Base-by-base conservation (phyloP, 2,888 invertebrate genomes). In the Amphimallon solstitiale region DNA sequence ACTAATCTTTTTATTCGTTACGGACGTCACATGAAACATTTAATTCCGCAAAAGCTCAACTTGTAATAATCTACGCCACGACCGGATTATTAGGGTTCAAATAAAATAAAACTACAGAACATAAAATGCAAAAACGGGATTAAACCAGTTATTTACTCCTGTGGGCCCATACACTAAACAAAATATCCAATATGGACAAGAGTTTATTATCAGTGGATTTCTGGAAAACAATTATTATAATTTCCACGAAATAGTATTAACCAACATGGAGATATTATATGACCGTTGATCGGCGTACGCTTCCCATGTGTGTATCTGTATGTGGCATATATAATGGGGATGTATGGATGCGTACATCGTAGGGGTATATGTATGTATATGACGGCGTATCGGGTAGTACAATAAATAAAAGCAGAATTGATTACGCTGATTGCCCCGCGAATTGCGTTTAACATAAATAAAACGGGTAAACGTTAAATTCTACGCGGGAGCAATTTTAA, bases 371-470 rank as follows among this genome's bases (percentile, higher is more conserved):
- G 19, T 17, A 23, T 54, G 15, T n/a, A 15, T 12, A 29, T 10
- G 43, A 15, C 37, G 21, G 52, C n/a, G 23, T 43, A 43, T 43
- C 19, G 29, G 56, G 56, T 43, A 59, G 56, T 43, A 59, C 56
- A 59, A 67, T 67, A 67, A 67, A 67, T 67, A 81, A 81, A 81
- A 80, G 79, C 80, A 76, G 81, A 81, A 81, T 81, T 81, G 81
- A 81, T 81, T 81, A 81, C 79, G 80, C 78, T 81, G 81, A 81
- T 81, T 81, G 81, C 79, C 78, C 76, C 76, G 75, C 78, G 67
- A 74, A 74, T 74, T 76, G 77, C 79, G 79, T 80, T 80, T 81
- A 80, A 79, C 79, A 79, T 80, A 80, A 80, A 80, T 79, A 80
- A 80, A 80, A 79, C 75, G 67, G 40, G 51, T 61, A 75, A 73